Conservation (phyloP, 2,797 vertebrate genomes). For the Oryzias dopingdopingensis region DNA sequence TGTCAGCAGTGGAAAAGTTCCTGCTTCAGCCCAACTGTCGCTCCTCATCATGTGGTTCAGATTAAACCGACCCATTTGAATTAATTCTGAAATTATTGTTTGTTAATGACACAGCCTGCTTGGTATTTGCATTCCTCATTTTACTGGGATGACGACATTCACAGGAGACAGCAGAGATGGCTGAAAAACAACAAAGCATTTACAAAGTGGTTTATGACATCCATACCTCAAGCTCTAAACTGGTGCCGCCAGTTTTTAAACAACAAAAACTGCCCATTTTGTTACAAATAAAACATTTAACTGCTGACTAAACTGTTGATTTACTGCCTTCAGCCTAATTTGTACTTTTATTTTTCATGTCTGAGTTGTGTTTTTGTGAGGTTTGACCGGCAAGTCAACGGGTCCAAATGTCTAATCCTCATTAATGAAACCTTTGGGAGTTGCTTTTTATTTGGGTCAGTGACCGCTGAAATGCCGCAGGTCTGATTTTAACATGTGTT, state of each 20-base stretch:
- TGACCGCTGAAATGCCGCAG: conserved; percentile 34
- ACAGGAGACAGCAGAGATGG: conserved; percentile 40
- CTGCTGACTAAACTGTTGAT: conserved; percentile 46
- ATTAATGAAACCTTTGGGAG: conserved; percentile 29
- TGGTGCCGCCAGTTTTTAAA: conserved; percentile 35
- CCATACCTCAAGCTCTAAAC: conserved; percentile 68
- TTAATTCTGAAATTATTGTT: conserved; percentile 31
- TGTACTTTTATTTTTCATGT: conserved; percentile 52
- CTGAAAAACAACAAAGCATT: conserved; percentile 54
- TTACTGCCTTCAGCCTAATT: conserved; percentile 59
- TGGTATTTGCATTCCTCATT: conserved; percentile 18
- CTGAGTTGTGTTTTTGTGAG: conserved; percentile 7
- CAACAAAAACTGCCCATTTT: conserved; percentile 20
- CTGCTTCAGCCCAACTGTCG: conserved; percentile 11
- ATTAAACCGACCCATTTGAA: conserved; percentile 36
- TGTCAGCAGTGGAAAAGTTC: neutral
- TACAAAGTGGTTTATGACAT: conserved; percentile 28
- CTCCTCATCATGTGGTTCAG: conserved; percentile 31
- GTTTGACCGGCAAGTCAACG: conserved; percentile 36
- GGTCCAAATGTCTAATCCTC: conserved; percentile 27
- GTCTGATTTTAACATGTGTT: conserved; percentile 27
- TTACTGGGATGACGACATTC: conserved; percentile 35
- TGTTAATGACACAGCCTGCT: conserved; percentile 37
- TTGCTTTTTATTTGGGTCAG: conserved; percentile 45
- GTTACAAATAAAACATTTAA: conserved; percentile 41